phyloP scores from a whole-genome alignment of 2,888 invertebrate species.

The Drosophila siamana region DNA sequence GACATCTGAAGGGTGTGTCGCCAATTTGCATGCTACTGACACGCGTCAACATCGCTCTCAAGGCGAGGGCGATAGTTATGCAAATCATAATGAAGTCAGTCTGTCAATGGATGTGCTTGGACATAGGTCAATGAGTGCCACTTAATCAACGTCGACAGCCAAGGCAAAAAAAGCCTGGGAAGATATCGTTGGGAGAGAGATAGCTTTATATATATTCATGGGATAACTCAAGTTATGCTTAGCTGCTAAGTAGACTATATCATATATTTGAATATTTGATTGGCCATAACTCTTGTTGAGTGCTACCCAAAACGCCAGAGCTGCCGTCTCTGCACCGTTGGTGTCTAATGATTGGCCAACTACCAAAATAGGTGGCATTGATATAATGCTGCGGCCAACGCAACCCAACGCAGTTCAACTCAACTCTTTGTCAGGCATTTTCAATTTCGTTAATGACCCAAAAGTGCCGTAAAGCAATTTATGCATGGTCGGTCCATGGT shows the following conservation, averaged over 20 bases:
- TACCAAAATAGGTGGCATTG: slow-evolving; percentile 81
- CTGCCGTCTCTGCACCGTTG: slow-evolving; percentile 49
- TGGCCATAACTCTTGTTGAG: background rate
- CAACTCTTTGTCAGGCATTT: slow-evolving; percentile 74
- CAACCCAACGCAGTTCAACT: slow-evolving; percentile 16
- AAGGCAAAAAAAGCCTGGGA: slow-evolving; percentile 52
- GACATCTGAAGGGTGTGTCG: slow-evolving; percentile 64
- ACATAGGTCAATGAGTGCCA: slow-evolving; percentile 74
- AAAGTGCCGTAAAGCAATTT: slow-evolving; percentile 84
- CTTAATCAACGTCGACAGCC: slow-evolving; percentile 67
- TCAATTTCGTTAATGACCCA: slow-evolving; percentile 84
- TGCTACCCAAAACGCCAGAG: slow-evolving; percentile 2
- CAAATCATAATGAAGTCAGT: slow-evolving; percentile 54
- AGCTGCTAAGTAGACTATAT: slow-evolving; percentile 7
- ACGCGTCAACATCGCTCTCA: slow-evolving; percentile 47
- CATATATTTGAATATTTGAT: slow-evolving; percentile 12
- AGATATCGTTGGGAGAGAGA: slow-evolving; percentile 9
- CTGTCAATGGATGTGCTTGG: slow-evolving; percentile 70
- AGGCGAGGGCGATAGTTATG: slow-evolving; percentile 47
- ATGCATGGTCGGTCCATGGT: slow-evolving; percentile 53
- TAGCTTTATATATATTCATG: slow-evolving; percentile 17
- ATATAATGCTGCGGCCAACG: slow-evolving; percentile 66
- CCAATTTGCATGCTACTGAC: slow-evolving; percentile 73
- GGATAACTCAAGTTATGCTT: slow-evolving; percentile 20
- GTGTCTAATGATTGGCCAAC: slow-evolving; percentile 73